These are phyloP conservation scores for Pseudorasbora parva DNA, from an alignment of 2,113 vertebrate species.

Conservation along the genomic window DNA sequence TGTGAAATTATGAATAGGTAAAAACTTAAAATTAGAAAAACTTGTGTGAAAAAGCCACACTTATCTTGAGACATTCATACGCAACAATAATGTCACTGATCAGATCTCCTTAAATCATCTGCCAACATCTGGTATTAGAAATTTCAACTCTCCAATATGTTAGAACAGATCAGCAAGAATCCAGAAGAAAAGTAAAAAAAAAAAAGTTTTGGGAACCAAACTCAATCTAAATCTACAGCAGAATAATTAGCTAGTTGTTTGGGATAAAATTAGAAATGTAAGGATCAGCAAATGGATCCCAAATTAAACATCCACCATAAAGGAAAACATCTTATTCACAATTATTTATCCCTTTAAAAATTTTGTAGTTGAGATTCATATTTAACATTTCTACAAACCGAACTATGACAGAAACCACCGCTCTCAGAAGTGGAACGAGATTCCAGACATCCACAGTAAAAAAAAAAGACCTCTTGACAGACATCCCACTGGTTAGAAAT, in stretches of 20 bases:
- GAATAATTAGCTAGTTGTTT: conserved; percentile 4
- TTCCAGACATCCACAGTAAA: neutral
- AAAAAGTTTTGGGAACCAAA: neutral
- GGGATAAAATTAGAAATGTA: conserved; percentile 8
- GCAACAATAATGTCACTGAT: neutral
- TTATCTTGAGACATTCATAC: neutral
- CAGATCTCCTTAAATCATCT: neutral
- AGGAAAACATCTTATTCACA: neutral
- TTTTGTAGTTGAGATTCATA: neutral
- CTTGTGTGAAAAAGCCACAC: too few species aligned
- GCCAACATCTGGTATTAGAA: neutral
- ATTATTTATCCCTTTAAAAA: neutral
- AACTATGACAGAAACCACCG: conserved; percentile 5
- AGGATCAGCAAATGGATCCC: neutral
- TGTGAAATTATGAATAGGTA: neutral
- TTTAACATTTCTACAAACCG: conserved; percentile 7
- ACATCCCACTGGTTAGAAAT: conserved; percentile 4
- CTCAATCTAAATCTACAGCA: neutral
- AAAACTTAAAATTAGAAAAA: neutral
- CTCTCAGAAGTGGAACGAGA: neutral
- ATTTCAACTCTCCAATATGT: neutral
- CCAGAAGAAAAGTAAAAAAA: neutral
- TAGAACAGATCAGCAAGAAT: neutral
- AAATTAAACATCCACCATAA: neutral
- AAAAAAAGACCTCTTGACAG: conserved; percentile 17